These are phyloP conservation scores for Seriola dumerili DNA, from an alignment of 2,113 vertebrate genomes.

Conservation along the genomic window DNA sequence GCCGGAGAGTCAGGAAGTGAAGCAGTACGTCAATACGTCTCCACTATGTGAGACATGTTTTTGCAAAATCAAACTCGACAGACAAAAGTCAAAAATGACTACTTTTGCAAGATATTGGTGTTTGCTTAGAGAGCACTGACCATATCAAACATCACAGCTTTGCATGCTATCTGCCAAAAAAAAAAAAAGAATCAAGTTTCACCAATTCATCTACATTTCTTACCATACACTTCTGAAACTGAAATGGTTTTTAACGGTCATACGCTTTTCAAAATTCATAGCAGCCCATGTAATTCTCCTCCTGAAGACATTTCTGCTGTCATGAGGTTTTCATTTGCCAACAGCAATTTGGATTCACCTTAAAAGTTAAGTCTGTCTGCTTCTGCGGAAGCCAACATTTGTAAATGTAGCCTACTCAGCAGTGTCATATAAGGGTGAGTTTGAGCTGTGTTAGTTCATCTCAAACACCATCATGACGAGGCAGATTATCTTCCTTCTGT, in stretches of 20 bases:
- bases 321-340: constrained; percentile 8
- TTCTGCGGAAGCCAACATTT: neutral
- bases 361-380: constrained; percentile 31
- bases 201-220: neutral
- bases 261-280: constrained; percentile 2
- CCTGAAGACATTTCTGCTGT: constrained; percentile 17
- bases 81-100: neutral
- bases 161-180: neutral
- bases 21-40: neutral
- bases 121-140: neutral
- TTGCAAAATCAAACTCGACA: constrained; percentile 14
- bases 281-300: neutral
- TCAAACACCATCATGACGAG: constrained; percentile 27
- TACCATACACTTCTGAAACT: neutral
- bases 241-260: neutral
- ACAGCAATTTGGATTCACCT: constrained; percentile 33
- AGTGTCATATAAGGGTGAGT: constrained; percentile 24
- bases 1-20: constrained; percentile 5
- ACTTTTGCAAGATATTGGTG: neutral
- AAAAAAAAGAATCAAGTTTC: neutral
- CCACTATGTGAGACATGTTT: neutral
- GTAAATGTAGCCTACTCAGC: constrained; percentile 13
- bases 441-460: constrained; percentile 31
- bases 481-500: constrained; percentile 38
- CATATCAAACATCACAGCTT: neutral